Conservation (phyloP, 2,113 vertebrate genomes). For the Nematolebias whitei region DNA sequence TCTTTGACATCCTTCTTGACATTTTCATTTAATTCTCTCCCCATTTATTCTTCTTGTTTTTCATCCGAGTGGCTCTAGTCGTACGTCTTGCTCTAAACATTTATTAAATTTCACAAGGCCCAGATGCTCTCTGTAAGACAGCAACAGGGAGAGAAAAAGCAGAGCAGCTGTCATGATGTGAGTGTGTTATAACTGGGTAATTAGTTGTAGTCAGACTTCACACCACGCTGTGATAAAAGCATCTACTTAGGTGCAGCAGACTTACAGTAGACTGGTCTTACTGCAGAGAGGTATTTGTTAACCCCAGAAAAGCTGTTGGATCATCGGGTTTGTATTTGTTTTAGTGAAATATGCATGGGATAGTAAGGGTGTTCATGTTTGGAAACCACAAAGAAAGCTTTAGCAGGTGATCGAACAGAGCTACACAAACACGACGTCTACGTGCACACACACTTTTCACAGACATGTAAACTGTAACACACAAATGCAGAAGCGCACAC, state of each 20-base stretch:
- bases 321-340: neutral
- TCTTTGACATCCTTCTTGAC: no score
- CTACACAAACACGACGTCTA: neutral
- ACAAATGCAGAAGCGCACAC: slow-evolving; percentile 7
- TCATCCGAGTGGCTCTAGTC: no score
- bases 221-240: slow-evolving; percentile 56
- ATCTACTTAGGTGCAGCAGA: slow-evolving; percentile 37
- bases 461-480: neutral
- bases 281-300: slow-evolving; percentile 2
- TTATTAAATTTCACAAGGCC: neutral
- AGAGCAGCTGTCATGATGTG: slow-evolving; percentile 18
- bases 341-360: neutral
- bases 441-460: neutral
- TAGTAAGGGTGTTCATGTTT: neutral
- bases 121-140: slow-evolving; percentile 22
- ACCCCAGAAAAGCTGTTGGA: neutral
- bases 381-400: slow-evolving; percentile 14
- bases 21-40: no score
- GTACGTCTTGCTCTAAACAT: neutral
- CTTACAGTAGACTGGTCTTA: slow-evolving; percentile 15
- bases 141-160: slow-evolving; percentile 5
- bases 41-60: no score
- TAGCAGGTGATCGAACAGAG: slow-evolving; percentile 3
- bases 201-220: slow-evolving; percentile 45
- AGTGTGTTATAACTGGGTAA: slow-evolving; percentile 41